These are phyloP conservation scores for Cancer borealis DNA, from an alignment of 2,888 invertebrate species.

Conservation along the genomic window DNA sequence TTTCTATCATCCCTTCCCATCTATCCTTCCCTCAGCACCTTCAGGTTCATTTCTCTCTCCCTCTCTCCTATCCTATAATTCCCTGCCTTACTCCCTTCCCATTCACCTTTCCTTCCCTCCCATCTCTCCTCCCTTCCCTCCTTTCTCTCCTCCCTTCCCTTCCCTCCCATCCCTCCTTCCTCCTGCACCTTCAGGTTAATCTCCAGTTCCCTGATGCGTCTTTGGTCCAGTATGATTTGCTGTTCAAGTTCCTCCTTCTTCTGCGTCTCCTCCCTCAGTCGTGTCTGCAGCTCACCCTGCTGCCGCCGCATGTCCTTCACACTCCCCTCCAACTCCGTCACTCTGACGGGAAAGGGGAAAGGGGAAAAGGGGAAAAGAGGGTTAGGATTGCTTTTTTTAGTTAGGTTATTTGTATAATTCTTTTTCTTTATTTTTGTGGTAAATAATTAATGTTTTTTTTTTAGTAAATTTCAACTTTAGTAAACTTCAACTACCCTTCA, in stretches of 20 bases:
- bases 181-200: slow-evolving; percentile 59
- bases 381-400: background rate
- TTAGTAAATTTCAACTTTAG: too few species aligned
- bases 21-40: background rate
- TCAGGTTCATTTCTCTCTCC: too few species aligned
- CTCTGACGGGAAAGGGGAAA: slow-evolving; percentile 48
- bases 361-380: background rate
- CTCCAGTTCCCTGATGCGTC: slow-evolving; percentile 63
- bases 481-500: too few species aligned
- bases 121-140: background rate
- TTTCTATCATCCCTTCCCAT: too few species aligned
- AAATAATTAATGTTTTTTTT: too few species aligned
- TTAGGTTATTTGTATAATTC: background rate
- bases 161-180: background rate
- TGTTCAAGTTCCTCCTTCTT: slow-evolving; percentile 75
- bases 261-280: slow-evolving; percentile 72
- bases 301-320: slow-evolving; percentile 75
- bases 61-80: too few species aligned
- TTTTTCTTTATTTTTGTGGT: background rate
- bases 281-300: slow-evolving; percentile 73
- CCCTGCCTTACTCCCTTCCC: too few species aligned
- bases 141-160: background rate
- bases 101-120: background rate
- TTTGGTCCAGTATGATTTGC: slow-evolving; percentile 63
- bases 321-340: slow-evolving; percentile 68